Base-by-base conservation (phyloP, 2,113 vertebrate species). In the Tetraodon nigroviridis region DNA sequence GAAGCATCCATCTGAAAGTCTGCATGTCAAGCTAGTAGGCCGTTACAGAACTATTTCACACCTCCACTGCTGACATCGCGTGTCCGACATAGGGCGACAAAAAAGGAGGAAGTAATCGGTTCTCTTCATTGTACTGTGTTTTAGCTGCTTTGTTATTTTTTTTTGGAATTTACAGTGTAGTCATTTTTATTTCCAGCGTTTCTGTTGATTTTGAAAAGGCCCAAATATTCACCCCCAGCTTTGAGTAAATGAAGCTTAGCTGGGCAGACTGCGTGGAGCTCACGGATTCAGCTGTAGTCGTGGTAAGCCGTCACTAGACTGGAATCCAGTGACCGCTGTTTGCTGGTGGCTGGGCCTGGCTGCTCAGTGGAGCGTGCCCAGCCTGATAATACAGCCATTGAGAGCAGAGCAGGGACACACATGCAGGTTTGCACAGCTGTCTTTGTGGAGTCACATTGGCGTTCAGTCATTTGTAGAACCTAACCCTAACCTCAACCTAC, bases 381-480 rank as follows among this genome's bases (percentile, higher is more conserved):
- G 82, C 85, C 84, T 86, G 78, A 87, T 88, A 87, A 90, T 86
- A 69, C 60, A 37, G 73, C 74, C 66, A 80, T 88, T 89, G 86
- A 89, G 76, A 51, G 67, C 69, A 59, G 75, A 37, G 32, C 32
- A 37, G 32, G 64, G 79, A 76, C 79, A 71, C 47, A n/a, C 44
- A 16, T n/a, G 44, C 44, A 46, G 6, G 32, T 37, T 37, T 37
- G 32, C 32, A 37, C 32, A 37, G 32, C 32, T 37, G 32, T 37
- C 32, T 37, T 32, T 37, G 11, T 37, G 32, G 32, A 37, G 32
- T 37, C 32, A 37, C 32, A 12, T 37, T 37, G 32, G 11, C 32
- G 1, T 37, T 37, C 6, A 37, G 7, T 37, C 32, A 37, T 37
- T 37, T 37, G 32, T 12, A 37, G 32, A 37, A 12, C 32, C 32